Evolutionary conservation across 1,140 invertebrate genomes (phyloP).

Genomic region (Oryctes rhinoceros): DNA sequence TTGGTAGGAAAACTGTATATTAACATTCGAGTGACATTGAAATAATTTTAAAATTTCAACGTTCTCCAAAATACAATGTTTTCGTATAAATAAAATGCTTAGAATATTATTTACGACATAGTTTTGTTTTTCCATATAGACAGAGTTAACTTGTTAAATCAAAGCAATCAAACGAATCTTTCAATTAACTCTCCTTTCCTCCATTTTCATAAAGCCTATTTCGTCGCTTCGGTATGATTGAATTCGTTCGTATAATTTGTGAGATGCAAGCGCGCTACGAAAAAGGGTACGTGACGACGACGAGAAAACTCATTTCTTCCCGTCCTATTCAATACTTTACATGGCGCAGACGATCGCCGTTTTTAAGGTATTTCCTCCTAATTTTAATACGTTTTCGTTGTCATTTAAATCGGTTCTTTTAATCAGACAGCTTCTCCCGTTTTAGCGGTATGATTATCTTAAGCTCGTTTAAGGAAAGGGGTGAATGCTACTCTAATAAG

Average conservation of each 20-base stretch:
- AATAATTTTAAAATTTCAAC: too few species aligned
- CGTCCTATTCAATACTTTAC: not conserved
- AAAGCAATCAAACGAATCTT: not conserved
- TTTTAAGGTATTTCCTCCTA: not conserved
- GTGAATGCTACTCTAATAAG: not conserved
- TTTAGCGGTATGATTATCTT: not conserved
- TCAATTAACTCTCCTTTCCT: not conserved
- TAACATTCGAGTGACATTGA: too few species aligned
- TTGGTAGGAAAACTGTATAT: too few species aligned
- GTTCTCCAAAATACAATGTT: too few species aligned
- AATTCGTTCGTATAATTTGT: slow-evolving; percentile 3
- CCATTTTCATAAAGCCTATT: not conserved
- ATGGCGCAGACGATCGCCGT: not conserved
- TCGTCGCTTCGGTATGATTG: not conserved
- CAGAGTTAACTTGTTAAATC: not conserved
- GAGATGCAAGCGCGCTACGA: not conserved
- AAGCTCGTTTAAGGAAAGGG: not conserved
- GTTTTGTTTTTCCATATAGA: too few species aligned
- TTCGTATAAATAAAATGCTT: too few species aligned
- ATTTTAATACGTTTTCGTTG: slow-evolving; percentile 3
- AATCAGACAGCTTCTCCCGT: not conserved
- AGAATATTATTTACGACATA: too few species aligned
- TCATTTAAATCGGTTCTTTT: not conserved
- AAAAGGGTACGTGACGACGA: not conserved
- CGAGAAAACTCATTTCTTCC: not conserved